Evolutionary conservation across 1,140 invertebrate genomes (phyloP).

Genomic region (Drosophila busckii): DNA sequence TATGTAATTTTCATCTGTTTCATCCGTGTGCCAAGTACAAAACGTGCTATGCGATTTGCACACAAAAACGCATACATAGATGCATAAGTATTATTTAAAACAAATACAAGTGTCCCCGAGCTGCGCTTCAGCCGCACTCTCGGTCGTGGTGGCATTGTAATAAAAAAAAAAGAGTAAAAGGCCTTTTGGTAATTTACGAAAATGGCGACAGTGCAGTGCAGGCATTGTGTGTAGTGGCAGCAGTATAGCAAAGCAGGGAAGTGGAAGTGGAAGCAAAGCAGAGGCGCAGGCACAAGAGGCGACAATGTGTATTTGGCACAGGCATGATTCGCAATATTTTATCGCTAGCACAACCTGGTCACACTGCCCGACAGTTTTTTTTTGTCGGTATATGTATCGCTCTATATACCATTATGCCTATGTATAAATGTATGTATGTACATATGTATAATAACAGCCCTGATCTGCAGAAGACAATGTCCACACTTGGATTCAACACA

Average conservation of each 20-base stretch:
- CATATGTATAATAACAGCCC: constrained; percentile 27
- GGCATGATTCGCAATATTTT: constrained; percentile 14
- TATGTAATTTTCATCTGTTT: constrained; percentile 56
- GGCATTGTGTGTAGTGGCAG: constrained; percentile 25
- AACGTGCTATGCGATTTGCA: constrained; percentile 44
- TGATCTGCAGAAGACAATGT: constrained; percentile 28
- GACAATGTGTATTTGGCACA: constrained; percentile 69
- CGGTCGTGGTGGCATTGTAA: constrained; percentile 35
- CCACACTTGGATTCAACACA: no score
- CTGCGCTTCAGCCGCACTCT: constrained; percentile 39
- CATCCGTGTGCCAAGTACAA: constrained; percentile 22
- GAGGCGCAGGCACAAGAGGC: constrained; percentile 22
- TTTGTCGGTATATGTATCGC: constrained; percentile 51
- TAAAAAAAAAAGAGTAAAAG: constrained; percentile 41
- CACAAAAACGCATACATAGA: constrained; percentile 24
- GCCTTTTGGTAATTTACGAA: constrained; percentile 72
- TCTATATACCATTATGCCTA: constrained; percentile 11
- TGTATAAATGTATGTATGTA: neutral
- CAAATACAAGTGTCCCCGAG: constrained; percentile 34
- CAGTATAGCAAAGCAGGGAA: constrained; percentile 15
- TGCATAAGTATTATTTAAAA: constrained; percentile 7
- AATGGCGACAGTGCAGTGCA: constrained; percentile 73
- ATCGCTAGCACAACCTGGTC: constrained; percentile 19
- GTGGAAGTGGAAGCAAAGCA: constrained; percentile 17
- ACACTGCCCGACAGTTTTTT: constrained; percentile 50